Conservation (phyloP, 2,888 invertebrate genomes). For the Bembecia ichneumoniformis region DNA sequence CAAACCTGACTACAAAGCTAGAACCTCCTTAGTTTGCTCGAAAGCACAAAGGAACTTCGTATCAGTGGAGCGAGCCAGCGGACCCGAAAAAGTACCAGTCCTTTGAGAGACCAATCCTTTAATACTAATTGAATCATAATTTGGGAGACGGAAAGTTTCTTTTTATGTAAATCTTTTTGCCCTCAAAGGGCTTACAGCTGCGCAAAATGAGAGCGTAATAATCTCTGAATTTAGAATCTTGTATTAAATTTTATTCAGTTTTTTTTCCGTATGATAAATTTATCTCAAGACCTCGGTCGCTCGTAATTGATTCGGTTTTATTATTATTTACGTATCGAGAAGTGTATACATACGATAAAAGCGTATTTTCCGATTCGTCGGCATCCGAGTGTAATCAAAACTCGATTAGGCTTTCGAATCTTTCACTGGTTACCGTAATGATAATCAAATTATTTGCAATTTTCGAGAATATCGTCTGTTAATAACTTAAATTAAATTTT, state of each 20-base stretch:
- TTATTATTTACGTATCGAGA: not conserved
- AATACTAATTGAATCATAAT: conserved; percentile 73
- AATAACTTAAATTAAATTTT: no score
- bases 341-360: conserved; percentile 3
- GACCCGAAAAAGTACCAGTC: conserved; percentile 63
- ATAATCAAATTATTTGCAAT: no score
- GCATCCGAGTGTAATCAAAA: conserved; percentile 8
- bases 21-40: conserved; percentile 61
- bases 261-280: not conserved
- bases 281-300: conserved; percentile 1
- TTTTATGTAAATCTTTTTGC: conserved; percentile 67
- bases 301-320: conserved; percentile 7
- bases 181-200: conserved; percentile 48
- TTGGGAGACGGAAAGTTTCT: conserved; percentile 64
- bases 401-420: conserved; percentile 6
- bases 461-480: no score
- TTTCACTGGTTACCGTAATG: not conserved
- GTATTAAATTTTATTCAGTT: conserved; percentile 9
- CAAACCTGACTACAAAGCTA: conserved; percentile 50
- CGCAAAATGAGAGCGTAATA: conserved; percentile 51
- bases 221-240: conserved; percentile 48
- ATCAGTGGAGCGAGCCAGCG: conserved; percentile 39
- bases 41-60: conserved; percentile 59
- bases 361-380: conserved; percentile 5
- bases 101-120: conserved; percentile 67